Conservation (phyloP, 2,888 invertebrate genomes). For the Arge pagana region DNA sequence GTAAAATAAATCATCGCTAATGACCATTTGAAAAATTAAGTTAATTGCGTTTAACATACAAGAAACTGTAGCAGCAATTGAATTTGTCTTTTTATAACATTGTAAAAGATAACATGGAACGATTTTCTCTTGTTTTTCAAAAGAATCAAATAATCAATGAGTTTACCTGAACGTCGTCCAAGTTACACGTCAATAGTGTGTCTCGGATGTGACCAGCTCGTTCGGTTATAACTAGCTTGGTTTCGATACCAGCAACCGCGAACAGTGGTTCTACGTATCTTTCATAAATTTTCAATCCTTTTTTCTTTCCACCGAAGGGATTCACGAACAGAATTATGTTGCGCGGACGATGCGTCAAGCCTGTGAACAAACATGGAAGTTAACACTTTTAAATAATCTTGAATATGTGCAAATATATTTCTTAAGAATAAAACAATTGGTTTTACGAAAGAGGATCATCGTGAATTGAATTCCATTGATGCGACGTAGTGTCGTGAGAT, state of each 20-base stretch:
- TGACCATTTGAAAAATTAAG: too few species aligned
- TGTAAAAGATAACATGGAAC: too few species aligned
- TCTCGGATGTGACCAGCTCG: conserved; percentile 79
- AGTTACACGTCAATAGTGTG: conserved; percentile 63
- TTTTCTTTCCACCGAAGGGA: conserved; percentile 80
- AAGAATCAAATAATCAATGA: not conserved
- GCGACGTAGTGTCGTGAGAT: too few species aligned
- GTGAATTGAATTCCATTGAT: not conserved
- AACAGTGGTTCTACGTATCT: conserved; percentile 72
- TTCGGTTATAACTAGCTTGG: conserved; percentile 71
- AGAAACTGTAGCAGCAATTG: conserved; percentile 21
- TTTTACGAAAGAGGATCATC: not conserved
- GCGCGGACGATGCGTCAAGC: conserved; percentile 66
- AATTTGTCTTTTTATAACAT: conserved; percentile 23
- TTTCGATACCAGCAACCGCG: conserved; percentile 68
- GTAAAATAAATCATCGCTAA: too few species aligned
- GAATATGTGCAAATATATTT: conserved; percentile 3
- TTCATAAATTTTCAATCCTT: conserved; percentile 74
- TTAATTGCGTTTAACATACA: too few species aligned
- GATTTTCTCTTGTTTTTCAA: not conserved
- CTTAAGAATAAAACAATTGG: not conserved
- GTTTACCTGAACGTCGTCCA: conserved; percentile 59
- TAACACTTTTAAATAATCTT: conserved; percentile 4
- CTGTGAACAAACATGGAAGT: conserved; percentile 49
- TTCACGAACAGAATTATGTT: conserved; percentile 80